Conservation (phyloP, 2,113 vertebrate genomes). For the Clarias macrocephalus region DNA sequence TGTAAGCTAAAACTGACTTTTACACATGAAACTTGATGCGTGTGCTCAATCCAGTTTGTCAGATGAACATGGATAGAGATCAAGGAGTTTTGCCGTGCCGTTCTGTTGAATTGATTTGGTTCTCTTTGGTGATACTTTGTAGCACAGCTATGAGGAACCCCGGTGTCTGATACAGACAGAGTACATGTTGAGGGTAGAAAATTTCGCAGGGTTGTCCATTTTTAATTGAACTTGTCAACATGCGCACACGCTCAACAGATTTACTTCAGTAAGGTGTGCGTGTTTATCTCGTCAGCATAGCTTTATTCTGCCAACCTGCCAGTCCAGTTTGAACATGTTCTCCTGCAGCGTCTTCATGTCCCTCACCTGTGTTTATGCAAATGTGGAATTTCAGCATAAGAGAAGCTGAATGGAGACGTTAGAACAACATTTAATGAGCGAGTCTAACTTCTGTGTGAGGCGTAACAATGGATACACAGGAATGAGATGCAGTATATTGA, state of each 20-base stretch:
- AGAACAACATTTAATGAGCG: background rate
- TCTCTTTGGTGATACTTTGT: background rate
- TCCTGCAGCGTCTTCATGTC: slow-evolving; percentile 17
- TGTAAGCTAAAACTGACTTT: slow-evolving; percentile 29
- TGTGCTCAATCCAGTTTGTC: background rate
- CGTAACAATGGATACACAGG: background rate
- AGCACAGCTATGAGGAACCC: background rate
- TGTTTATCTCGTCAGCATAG: slow-evolving; percentile 22
- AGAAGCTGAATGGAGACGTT: background rate
- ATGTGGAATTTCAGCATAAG: slow-evolving; percentile 6
- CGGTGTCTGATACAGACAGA: background rate
- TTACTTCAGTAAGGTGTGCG: slow-evolving; percentile 2
- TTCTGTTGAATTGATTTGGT: background rate
- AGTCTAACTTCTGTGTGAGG: background rate
- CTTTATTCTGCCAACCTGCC: slow-evolving; percentile 27
- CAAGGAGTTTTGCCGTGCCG: background rate
- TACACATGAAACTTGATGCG: slow-evolving; percentile 17
- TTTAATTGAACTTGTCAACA: background rate
- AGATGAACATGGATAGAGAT: background rate
- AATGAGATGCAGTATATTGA: background rate
- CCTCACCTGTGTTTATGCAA: slow-evolving; percentile 22
- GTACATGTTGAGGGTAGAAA: background rate
- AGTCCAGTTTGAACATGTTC: slow-evolving; percentile 46
- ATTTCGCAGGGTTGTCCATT: background rate
- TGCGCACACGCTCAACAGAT: background rate